Evolutionary conservation across 2,797 vertebrate species (phyloP).

Genomic region (Tokudaia muenninki): DNA sequence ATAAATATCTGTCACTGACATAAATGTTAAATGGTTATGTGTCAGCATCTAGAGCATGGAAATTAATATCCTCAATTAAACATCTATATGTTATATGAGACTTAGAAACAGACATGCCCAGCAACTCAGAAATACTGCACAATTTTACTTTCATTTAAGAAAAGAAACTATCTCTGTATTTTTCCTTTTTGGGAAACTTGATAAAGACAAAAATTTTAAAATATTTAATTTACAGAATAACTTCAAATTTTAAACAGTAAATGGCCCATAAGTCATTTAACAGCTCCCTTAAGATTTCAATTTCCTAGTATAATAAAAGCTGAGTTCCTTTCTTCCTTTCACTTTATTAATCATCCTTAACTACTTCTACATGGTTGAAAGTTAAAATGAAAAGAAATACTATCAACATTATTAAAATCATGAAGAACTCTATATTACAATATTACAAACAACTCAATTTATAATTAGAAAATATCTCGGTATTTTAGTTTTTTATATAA

Average conservation of each 20-base stretch:
- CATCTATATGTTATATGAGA: slow-evolving; percentile 62
- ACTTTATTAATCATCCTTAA: neutral
- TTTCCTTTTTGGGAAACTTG: neutral
- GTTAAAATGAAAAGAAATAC: neutral
- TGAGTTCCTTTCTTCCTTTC: neutral
- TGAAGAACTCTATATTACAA: neutral
- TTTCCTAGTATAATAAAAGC: neutral
- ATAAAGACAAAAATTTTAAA: neutral
- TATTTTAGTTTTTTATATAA: neutral
- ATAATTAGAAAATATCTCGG: neutral
- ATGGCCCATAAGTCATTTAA: slow-evolving; percentile 1
- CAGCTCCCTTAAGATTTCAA: slow-evolving; percentile 4
- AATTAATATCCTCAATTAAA: slow-evolving; percentile 81
- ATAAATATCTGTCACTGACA: slow-evolving; percentile 80
- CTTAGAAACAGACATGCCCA: slow-evolving; percentile 50
- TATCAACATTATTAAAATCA: neutral
- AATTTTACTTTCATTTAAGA: slow-evolving; percentile 15
- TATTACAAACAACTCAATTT: neutral
- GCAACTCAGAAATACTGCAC: slow-evolving; percentile 29
- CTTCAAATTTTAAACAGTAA: slow-evolving; percentile 44
- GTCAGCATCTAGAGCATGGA: slow-evolving; percentile 44
- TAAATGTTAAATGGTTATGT: slow-evolving; percentile 71
- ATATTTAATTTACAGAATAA: slow-evolving; percentile 39
- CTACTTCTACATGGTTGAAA: slow-evolving; percentile 6
- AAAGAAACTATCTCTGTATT: slow-evolving; percentile 25